phyloP scores from a whole-genome alignment of 1,140 invertebrate species.

The Grapholita molesta region DNA sequence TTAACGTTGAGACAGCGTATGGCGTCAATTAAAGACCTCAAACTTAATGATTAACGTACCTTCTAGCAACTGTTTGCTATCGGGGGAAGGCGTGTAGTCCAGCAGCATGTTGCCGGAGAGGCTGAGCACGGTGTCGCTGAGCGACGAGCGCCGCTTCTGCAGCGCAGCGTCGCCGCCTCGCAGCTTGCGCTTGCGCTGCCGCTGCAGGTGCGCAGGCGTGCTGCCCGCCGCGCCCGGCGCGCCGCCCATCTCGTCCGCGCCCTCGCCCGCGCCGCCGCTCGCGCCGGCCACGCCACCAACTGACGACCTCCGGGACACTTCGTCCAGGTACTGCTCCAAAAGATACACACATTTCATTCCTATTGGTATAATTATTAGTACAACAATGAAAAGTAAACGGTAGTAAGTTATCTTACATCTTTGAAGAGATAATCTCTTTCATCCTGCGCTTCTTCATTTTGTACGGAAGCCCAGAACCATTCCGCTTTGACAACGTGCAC shows the following conservation, averaged over 20 bases:
- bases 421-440: slow-evolving; percentile 93
- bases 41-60: slow-evolving; percentile 50
- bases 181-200: slow-evolving; percentile 86
- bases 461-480: slow-evolving; percentile 99
- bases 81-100: slow-evolving; percentile 89
- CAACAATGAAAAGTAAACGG: neutral
- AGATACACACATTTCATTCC: slow-evolving; percentile 7
- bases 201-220: slow-evolving; percentile 62
- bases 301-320: slow-evolving; percentile 81
- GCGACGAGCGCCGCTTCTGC: slow-evolving; percentile 88
- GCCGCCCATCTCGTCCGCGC: slow-evolving; percentile 22
- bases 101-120: slow-evolving; percentile 92
- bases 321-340: slow-evolving; percentile 80
- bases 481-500: slow-evolving; percentile 91
- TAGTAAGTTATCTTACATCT: slow-evolving; percentile 80
- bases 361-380: neutral
- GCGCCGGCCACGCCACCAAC: slow-evolving; percentile 55
- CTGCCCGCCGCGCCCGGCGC: slow-evolving; percentile 25
- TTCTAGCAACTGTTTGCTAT: slow-evolving; percentile 82
- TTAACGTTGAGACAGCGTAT: neutral
- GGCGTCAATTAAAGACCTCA: neutral
- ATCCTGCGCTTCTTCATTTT: slow-evolving; percentile 94
- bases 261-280: slow-evolving; percentile 27
- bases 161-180: slow-evolving; percentile 80
- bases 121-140: slow-evolving; percentile 90